Conservation (phyloP, 2,113 vertebrate genomes). For the Nycticebus coucang region DNA sequence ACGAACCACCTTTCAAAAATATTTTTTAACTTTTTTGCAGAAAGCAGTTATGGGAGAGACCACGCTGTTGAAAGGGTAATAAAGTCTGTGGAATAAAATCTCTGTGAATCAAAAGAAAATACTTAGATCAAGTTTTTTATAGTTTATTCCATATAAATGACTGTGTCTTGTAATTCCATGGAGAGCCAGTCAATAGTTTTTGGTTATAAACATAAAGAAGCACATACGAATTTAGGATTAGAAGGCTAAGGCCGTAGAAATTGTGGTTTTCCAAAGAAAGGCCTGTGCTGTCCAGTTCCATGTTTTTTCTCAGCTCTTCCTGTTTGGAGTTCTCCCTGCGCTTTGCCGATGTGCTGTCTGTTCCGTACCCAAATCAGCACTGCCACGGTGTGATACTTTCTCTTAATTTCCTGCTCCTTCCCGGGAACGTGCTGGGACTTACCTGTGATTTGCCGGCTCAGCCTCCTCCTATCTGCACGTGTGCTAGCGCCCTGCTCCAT, state of each 20-base stretch:
- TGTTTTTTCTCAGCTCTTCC: not conserved
- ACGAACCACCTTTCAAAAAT: not conserved
- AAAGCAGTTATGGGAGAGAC: not conserved
- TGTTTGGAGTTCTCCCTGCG: not conserved
- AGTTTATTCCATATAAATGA: not conserved
- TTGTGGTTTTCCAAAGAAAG: not conserved
- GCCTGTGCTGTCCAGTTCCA: not conserved
- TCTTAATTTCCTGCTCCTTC: not conserved
- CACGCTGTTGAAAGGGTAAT: not conserved
- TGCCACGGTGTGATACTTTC: constrained; percentile 57
- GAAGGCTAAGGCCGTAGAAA: not conserved
- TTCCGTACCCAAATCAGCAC: not conserved
- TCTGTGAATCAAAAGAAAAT: not conserved
- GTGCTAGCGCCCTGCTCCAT: not conserved
- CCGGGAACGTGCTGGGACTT: not conserved
- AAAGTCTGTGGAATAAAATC: not conserved
- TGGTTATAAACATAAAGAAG: not conserved
- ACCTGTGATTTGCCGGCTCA: not conserved
- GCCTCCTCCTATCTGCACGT: not conserved
- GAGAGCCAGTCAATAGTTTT: not conserved
- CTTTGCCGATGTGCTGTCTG: not conserved
- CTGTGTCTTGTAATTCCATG: not conserved
- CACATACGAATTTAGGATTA: not conserved
- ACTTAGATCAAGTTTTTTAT: not conserved
- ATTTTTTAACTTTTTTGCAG: not conserved